A percentile compares a stretch with the other conserved stretches of the same genome.
Evolutionary conservation across 2,888 invertebrate genomes (phyloP).

Genomic region (Papilio protenor): DNA sequence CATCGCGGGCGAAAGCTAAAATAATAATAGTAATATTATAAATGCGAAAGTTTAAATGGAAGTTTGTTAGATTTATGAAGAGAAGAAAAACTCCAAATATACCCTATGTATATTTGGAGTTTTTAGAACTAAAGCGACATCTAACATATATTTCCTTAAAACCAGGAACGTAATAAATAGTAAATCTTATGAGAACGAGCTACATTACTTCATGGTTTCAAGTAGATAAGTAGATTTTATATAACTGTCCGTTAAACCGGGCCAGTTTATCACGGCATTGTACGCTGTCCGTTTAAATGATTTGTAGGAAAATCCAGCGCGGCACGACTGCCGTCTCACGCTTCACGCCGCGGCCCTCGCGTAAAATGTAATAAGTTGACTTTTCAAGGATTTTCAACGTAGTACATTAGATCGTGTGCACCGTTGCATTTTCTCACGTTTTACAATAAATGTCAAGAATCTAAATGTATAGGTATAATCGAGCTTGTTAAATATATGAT

Average conservation of each 20-base stretch:
- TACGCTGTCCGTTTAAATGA: slow-evolving; percentile 46
- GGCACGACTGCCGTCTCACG: slow-evolving; percentile 42
- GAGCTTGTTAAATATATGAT: background rate
- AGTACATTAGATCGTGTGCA: slow-evolving; percentile 36
- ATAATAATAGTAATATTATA: no score
- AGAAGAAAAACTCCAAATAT: no score
- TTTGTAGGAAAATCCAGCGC: slow-evolving; percentile 50
- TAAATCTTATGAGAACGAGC: slow-evolving; percentile 2
- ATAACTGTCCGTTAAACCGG: slow-evolving; percentile 32
- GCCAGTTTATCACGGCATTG: slow-evolving; percentile 41
- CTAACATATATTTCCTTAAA: background rate
- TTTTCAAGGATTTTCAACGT: slow-evolving; percentile 51
- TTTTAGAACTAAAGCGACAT: background rate
- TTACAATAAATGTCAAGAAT: slow-evolving; percentile 41
- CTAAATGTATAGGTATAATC: slow-evolving; percentile 3
- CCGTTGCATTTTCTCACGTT: slow-evolving; percentile 48
- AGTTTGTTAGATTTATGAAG: no score
- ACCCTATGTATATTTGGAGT: no score
- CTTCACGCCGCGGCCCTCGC: slow-evolving; percentile 42
- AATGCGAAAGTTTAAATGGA: no score
- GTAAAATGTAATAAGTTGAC: slow-evolving; percentile 48
- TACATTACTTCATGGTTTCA: background rate
- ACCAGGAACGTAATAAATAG: background rate
- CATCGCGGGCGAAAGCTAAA: no score
- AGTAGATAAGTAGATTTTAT: slow-evolving; percentile 36